Percentiles rank a stretch among this genome's conserved stretches.
Conservation (phyloP, 2,797 vertebrate genomes). For the Etheostoma nigrum region DNA sequence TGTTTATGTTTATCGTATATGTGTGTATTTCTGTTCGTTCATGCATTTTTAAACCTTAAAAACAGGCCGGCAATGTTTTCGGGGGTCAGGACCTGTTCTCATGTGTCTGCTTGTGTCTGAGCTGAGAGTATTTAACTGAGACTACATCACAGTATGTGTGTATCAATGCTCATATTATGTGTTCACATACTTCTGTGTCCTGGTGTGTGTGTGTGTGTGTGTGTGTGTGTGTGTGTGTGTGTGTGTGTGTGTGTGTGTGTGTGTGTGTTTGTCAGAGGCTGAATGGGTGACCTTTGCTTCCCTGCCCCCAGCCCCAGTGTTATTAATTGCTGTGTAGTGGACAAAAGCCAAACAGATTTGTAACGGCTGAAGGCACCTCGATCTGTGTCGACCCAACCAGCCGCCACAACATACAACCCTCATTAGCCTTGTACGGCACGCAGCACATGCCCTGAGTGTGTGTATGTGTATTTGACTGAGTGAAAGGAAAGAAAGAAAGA, state of each 20-base stretch:
- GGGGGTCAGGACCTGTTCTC: slow-evolving; percentile 28
- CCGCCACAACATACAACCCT: slow-evolving; percentile 97
- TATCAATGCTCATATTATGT: slow-evolving; percentile 23
- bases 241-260: slow-evolving; percentile 67
- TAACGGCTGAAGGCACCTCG: slow-evolving; percentile 99
- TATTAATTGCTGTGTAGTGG: slow-evolving; percentile 99
- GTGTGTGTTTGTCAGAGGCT: slow-evolving; percentile 82
- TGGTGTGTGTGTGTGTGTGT: slow-evolving; percentile 60
- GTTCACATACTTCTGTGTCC: slow-evolving; percentile 12
- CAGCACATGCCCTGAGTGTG: slow-evolving; percentile 76
- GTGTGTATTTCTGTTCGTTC: slow-evolving; percentile 36
- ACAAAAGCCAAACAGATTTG: slow-evolving; percentile 99
- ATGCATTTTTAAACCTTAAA: slow-evolving; percentile 32
- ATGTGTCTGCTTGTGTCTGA: slow-evolving; percentile 23
- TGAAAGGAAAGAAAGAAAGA: slow-evolving; percentile 74
- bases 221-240: slow-evolving; percentile 67
- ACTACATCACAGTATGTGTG: neutral
- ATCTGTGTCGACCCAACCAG: slow-evolving; percentile 95
- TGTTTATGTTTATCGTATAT: slow-evolving; percentile 41
- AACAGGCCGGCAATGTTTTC: slow-evolving; percentile 31
- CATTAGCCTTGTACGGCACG: slow-evolving; percentile 94
- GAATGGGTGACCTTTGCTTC: slow-evolving; percentile 90
- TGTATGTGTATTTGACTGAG: slow-evolving; percentile 54
- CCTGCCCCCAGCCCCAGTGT: slow-evolving; percentile 91
- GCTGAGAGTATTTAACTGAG: neutral